Base-by-base conservation (phyloP, 2,888 invertebrate genomes). In the Temnothorax ravouxi region DNA sequence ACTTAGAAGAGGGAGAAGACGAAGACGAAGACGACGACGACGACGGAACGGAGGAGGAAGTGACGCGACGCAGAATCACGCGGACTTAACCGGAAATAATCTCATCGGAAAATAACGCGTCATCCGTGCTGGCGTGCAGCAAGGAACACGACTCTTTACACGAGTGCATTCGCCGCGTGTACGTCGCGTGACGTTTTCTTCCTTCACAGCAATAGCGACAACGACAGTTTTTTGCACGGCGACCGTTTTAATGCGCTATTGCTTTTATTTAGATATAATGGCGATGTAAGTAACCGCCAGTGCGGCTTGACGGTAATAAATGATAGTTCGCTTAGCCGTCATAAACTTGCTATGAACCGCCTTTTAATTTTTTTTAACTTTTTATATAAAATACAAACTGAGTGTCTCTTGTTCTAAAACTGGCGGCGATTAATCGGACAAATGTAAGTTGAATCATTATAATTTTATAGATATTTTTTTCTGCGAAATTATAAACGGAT, bases 21-120 rank as follows among this genome's bases (percentile, higher is more conserved):
- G 47, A 47, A 13, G 71, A 41, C 66, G 29, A 29, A 54, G 54
- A 41, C 69, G 56, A 56, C 54, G 34, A 9, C 34, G 56, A 44
- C 54, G 77, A 44, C 54, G 25, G 9, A 47, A 15, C 64, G 29
- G 44, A 69, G 69, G 6, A 77, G 77, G 77, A 77, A 77, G 77
- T 77, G 77, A 77, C 77, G 69, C 69, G 41, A 6, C 69, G 69
- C 77, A 44, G 77, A 77, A 77, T 77, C 56, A 69, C 69, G 77
- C 56, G 44, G 69, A 56, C 77, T 77, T 77, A 69, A 69, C 80
- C 71, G 80, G 80, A 80, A 80, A 80, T 80, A 80, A 80, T 72
- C 72, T 72, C 61, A 72, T 80, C 71, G 72, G 72, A 80, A 72
- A 80, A 72, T 72, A 72, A 72, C 47, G 72, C 80, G 72, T 80